A percentile compares a stretch with the other conserved stretches of the same genome.
Conservation (phyloP, 37 sponge, comb jelly and placozoan species). For the Amphimedon queenslandica region DNA sequence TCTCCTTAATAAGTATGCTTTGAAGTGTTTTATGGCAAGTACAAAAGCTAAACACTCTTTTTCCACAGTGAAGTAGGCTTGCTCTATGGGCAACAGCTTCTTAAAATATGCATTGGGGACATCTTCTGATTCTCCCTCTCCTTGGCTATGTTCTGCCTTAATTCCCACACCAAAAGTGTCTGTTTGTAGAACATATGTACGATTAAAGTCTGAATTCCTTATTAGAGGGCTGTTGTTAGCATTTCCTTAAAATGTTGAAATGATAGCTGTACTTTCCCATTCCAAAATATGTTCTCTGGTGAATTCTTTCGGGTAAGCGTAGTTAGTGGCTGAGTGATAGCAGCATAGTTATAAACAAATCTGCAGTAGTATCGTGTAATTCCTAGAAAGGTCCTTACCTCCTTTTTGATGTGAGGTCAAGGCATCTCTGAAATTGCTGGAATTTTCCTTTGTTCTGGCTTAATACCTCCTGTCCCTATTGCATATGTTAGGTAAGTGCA, state of each 20-base stretch:
- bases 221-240: conserved; percentile 9
- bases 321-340: conserved; percentile 22
- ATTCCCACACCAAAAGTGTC: conserved; percentile 26
- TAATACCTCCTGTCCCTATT: conserved; percentile 22
- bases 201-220: not conserved
- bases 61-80: conserved; percentile 13
- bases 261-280: not conserved
- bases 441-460: conserved; percentile 18
- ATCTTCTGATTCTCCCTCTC: not conserved
- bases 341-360: conserved; percentile 15
- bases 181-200: conserved; percentile 15
- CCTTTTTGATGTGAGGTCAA: conserved; percentile 27
- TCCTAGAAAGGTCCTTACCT: conserved; percentile 28
- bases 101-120: conserved; percentile 20
- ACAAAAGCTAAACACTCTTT: conserved; percentile 33
- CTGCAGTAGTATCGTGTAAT: conserved; percentile 26
- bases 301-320: conserved; percentile 8
- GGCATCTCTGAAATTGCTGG: conserved; percentile 22
- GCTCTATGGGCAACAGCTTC: conserved; percentile 21
- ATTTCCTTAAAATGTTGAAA: not conserved
- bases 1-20: conserved; percentile 13
- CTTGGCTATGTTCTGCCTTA: conserved; percentile 29
- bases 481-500: conserved; percentile 18
- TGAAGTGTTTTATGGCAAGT: conserved; percentile 12
- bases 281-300: conserved; percentile 8